Evolutionary conservation across 2,888 invertebrate species (phyloP), one percentile per base, ranked within the genome.

Genomic region (Eudasyphora cyanicolor): DNA sequence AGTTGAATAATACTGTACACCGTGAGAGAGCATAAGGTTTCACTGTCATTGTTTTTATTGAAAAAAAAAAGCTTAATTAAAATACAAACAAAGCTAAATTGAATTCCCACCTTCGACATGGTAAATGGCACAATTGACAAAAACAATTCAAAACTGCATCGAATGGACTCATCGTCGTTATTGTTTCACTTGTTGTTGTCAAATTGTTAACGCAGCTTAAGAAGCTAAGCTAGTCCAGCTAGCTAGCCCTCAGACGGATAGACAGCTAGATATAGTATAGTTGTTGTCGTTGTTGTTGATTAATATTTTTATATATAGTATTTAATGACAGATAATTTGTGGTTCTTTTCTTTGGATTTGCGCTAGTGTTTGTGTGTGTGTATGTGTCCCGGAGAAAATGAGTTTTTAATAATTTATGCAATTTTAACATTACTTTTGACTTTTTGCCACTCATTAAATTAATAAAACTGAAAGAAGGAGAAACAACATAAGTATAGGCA

Each of bases 61-160:
- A 67, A 70, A 42, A 67, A 29, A 35, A 69, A 29, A 45, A 67
- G 32, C 45, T 51, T 54, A 29, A 60, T 27, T 42, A 54, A 70
- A 76, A 64, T 8, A 67, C 51, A 24, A 67, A 76, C 12, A 21
- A 80, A 69, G 71, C 57, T 42, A 78, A 73, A 76, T 74, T 74
- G 45, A 21, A 74, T 79, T 77, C 86, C 86, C 87, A 88, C 88
- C 89, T 89, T 84, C 85, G 85, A 86, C 89, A 89, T 84, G 89
- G 85, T 82, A 85, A 82, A 85, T 86, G 86, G 83, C 88, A 88
- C 86, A 83, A 85, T 78, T 86, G 82, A 83, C 88, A 88, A 81
- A 89, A 88, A 82, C 89, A 89, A 87, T 86, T 87, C 64, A 88
- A 85, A 81, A 88, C 82, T 79, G 87, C 88, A 86, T 88, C 88